These are phyloP conservation scores for Andrena flavipes DNA, from an alignment of 2,888 invertebrate species.

Conservation along the genomic window DNA sequence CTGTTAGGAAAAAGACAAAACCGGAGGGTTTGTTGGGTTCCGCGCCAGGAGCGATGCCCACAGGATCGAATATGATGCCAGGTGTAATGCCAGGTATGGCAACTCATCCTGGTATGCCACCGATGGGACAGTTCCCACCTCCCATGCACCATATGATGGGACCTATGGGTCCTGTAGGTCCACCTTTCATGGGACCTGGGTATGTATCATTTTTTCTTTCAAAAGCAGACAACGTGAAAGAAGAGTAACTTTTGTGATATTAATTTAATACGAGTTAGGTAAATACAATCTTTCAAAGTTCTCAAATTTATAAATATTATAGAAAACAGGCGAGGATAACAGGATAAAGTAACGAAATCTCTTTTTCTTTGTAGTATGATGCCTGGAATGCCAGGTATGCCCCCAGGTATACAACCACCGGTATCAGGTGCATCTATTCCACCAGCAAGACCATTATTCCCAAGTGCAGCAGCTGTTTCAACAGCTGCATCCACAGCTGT, in stretches of 20 bases:
- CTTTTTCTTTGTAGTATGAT: conserved; percentile 84
- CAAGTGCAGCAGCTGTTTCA: conserved; percentile 89
- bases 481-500: conserved; percentile 86
- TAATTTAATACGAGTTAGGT: conserved; percentile 62
- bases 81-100: conserved; percentile 88
- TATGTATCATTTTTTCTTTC: conserved; percentile 74
- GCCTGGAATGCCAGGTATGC: conserved; percentile 84
- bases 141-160: conserved; percentile 87
- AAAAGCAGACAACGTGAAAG: conserved; percentile 55
- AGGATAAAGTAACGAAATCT: conserved; percentile 37
- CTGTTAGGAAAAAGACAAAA: conserved; percentile 91
- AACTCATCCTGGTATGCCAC: conserved; percentile 86
- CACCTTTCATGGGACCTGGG: conserved; percentile 91
- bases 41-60: conserved; percentile 87
- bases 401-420: conserved; percentile 84
- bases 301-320: conserved; percentile 18
- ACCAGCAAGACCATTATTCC: conserved; percentile 92
- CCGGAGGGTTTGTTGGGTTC: conserved; percentile 89
- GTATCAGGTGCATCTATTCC: conserved; percentile 79
- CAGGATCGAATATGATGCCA: conserved; percentile 88
- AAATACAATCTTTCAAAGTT: conserved; percentile 51
- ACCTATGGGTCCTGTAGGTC: conserved; percentile 90
- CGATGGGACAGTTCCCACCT: conserved; percentile 87
- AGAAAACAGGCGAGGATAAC: background rate
- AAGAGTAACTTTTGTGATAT: conserved; percentile 59